Conservation (phyloP, 2,113 vertebrate species). For the Balaenoptera acutorostrata region DNA sequence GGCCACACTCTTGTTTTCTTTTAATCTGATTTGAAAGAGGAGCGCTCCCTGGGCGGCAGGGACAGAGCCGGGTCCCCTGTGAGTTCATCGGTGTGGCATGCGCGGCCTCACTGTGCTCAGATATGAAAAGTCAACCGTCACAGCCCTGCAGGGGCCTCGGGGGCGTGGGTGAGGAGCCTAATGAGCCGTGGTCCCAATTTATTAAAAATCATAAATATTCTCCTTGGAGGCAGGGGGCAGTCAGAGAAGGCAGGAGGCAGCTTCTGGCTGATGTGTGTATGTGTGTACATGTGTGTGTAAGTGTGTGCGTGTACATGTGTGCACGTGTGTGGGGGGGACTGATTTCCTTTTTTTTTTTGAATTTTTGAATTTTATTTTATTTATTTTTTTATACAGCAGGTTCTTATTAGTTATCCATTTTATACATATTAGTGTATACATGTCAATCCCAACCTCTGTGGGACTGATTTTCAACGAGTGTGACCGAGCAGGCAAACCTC, state of each 20-base stretch:
- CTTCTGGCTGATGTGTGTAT: constrained; percentile 12
- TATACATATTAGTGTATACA: no score
- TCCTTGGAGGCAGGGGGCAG: constrained; percentile 45
- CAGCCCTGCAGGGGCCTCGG: constrained; percentile 10
- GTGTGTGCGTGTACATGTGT: no score
- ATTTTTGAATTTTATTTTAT: no score
- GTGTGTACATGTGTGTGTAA: neutral
- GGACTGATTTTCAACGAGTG: neutral
- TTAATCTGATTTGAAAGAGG: constrained; percentile 1
- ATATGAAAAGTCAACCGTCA: constrained; percentile 41
- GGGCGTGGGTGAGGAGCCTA: constrained; percentile 73
- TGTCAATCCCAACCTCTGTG: no score
- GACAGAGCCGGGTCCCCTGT: fast-evolving
- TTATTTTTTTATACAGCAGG: no score
- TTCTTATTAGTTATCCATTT: no score
- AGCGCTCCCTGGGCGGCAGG: neutral
- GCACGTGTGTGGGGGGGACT: no score
- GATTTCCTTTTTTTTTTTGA: no score
- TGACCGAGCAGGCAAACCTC: neutral
- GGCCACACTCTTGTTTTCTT: constrained; percentile 41
- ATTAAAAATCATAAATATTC: constrained; percentile 83
- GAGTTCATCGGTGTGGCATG: constrained; percentile 33
- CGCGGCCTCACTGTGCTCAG: neutral
- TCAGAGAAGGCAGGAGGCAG: constrained; percentile 44
- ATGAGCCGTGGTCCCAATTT: constrained; percentile 76